Evolutionary conservation across 2,888 invertebrate species (phyloP), one percentile per base, ranked within the genome.

Genomic region (Andrena flavipes): DNA sequence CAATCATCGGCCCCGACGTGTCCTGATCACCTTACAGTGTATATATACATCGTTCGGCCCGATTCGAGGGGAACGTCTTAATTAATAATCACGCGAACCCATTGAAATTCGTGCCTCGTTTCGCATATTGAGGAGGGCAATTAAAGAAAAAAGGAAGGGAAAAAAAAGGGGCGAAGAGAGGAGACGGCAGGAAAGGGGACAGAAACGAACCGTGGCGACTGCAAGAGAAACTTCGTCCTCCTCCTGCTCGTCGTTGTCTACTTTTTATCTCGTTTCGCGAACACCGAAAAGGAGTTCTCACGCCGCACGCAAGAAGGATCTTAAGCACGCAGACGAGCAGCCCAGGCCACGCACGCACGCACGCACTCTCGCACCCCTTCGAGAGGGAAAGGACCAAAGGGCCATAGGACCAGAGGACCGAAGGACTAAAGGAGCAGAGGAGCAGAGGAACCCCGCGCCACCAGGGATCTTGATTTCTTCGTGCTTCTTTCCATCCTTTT

Each of bases 1-100:
- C 85, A 82, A 68, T 84, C 86, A 67, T 71, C 74, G 74, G 48
- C 42, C 59, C 56, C 82, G 77, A 86, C 75, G 77, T 56, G 56
- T 84, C 71, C 85, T 80, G 85, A 87, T 87, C 80, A 68, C 71
- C 79, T 82, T 64, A 54, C 73, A 54, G 70, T 78, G 79, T 65
- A 79, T 60, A 68, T 78, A 68, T 78, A 74, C 80, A 82, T 78
- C 74, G 65, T 78, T 80, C 72, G 75, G 29, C 63, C 8, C 48
- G 82, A 76, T 72, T 76, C 79, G 70, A 51, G 56, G 60, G 64
- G 67, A 85, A 87, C 83, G 63, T 87, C 87, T 87, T 87, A 87
- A 87, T 87, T 87, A 87, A 87, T 87, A 87, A 87, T 87, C 87
- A 87, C 87, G 85, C 87, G 82, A 87, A 85, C 83, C 85, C 76